Evolutionary conservation across 2,113 vertebrate genomes (phyloP).

Genomic region (Nothobranchius kuhntae): DNA sequence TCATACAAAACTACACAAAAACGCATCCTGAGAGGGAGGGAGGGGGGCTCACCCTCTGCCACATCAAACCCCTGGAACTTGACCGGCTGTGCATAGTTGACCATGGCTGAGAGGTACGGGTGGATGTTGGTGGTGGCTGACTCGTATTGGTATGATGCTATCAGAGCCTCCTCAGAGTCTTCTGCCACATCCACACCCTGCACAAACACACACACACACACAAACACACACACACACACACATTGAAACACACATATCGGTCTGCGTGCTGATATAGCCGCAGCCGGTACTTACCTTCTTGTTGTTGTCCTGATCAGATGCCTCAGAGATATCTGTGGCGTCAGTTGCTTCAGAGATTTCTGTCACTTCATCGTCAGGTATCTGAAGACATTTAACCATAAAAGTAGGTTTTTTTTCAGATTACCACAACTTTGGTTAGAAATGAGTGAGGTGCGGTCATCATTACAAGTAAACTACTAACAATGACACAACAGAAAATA

Average conservation of each 20-base stretch:
- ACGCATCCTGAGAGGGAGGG: too few relatives aligned
- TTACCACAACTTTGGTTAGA: too few relatives aligned
- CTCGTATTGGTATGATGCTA: slow-evolving; percentile 97
- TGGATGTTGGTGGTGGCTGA: slow-evolving; percentile 99
- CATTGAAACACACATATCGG: background rate
- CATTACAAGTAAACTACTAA: too few relatives aligned
- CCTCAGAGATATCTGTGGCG: slow-evolving; percentile 79
- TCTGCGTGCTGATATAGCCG: background rate
- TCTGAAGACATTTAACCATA: slow-evolving; percentile 74
- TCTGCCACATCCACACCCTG: slow-evolving; percentile 87
- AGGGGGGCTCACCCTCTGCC: slow-evolving; percentile 87
- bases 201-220: slow-evolving; percentile 28
- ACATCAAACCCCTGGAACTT: slow-evolving; percentile 97
- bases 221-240: background rate
- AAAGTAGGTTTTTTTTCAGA: too few relatives aligned
- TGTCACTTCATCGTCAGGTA: slow-evolving; percentile 82
- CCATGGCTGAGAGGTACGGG: slow-evolving; percentile 95
- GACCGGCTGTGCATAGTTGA: slow-evolving; percentile 98
- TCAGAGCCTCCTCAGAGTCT: slow-evolving; percentile 94
- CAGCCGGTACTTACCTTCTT: slow-evolving; percentile 84
- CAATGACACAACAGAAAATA: too few relatives aligned
- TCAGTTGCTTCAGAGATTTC: slow-evolving; percentile 80
- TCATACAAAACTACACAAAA: too few relatives aligned
- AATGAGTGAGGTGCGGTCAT: too few relatives aligned
- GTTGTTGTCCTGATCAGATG: slow-evolving; percentile 91